These are phyloP conservation scores for Chloroceryle aenea DNA, from an alignment of 2,113 vertebrate genomes.

Conservation along the genomic window DNA sequence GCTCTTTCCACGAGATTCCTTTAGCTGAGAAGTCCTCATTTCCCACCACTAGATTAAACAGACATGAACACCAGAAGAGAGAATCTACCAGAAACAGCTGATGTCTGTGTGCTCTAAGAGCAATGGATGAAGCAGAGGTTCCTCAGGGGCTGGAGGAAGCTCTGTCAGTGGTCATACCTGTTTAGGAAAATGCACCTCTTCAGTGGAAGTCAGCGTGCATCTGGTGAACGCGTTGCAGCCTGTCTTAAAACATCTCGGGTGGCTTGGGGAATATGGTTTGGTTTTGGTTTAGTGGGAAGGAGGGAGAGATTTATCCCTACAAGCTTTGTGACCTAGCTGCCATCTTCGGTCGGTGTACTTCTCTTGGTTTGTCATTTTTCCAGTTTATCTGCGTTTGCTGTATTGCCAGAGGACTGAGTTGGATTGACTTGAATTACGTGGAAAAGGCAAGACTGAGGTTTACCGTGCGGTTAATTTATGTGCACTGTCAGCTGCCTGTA, in stretches of 20 bases:
- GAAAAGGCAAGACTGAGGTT: background rate
- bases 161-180: background rate
- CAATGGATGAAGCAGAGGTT: background rate
- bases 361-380: background rate
- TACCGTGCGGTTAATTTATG: accelerated
- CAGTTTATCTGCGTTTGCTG: background rate
- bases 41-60: background rate
- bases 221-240: background rate
- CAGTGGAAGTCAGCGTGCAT: accelerated
- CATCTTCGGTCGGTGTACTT: background rate
- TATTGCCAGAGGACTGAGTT: background rate
- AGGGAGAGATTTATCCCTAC: background rate
- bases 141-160: background rate
- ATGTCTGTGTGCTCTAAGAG: background rate
- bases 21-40: background rate
- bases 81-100: background rate
- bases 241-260: background rate
- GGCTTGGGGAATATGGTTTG: background rate
- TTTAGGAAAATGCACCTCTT: background rate
- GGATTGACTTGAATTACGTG: background rate
- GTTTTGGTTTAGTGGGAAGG: background rate
- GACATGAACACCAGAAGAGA: background rate
- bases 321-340: background rate
- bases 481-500: background rate
- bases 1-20: background rate